phyloP scores from a whole-genome alignment of 1,140 invertebrate genomes.

The Heliconius melpomene region DNA sequence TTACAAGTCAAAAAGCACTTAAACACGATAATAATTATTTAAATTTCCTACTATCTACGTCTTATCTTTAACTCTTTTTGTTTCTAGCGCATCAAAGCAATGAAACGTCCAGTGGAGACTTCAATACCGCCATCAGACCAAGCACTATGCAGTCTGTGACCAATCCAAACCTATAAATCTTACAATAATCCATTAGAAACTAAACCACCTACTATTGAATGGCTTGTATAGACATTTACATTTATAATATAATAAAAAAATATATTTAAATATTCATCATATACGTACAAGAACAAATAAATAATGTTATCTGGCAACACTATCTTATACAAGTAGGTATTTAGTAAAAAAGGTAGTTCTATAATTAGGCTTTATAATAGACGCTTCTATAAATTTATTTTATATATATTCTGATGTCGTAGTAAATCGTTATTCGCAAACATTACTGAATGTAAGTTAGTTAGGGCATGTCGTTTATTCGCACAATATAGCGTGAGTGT shows the following conservation, averaged over 20 bases:
- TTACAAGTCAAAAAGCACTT: too few relatives aligned
- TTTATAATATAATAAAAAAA: not conserved
- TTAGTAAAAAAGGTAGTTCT: not conserved
- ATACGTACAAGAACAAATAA: not conserved
- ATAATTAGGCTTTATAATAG: not conserved
- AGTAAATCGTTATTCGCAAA: conserved; percentile 2
- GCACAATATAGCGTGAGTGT: not conserved
- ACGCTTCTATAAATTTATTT: not conserved
- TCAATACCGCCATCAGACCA: conserved; percentile 65
- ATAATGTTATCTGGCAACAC: not conserved
- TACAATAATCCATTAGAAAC: conserved; percentile 54
- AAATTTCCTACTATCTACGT: too few relatives aligned
- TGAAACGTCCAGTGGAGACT: conserved; percentile 65
- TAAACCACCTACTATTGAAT: conserved; percentile 60
- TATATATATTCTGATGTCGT: not conserved
- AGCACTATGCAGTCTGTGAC: conserved; percentile 71
- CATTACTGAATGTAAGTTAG: not conserved
- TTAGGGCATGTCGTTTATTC: not conserved
- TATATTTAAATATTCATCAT: not conserved
- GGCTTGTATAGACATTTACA: conserved; percentile 65
- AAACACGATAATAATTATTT: too few relatives aligned
- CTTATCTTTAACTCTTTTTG: not conserved
- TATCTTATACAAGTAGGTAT: not conserved
- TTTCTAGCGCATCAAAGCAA: conserved; percentile 68
- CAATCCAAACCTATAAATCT: conserved; percentile 38